Evolutionary conservation across 2,797 vertebrate genomes (phyloP).

Genomic region (Xiphorhynchus erythropygius): DNA sequence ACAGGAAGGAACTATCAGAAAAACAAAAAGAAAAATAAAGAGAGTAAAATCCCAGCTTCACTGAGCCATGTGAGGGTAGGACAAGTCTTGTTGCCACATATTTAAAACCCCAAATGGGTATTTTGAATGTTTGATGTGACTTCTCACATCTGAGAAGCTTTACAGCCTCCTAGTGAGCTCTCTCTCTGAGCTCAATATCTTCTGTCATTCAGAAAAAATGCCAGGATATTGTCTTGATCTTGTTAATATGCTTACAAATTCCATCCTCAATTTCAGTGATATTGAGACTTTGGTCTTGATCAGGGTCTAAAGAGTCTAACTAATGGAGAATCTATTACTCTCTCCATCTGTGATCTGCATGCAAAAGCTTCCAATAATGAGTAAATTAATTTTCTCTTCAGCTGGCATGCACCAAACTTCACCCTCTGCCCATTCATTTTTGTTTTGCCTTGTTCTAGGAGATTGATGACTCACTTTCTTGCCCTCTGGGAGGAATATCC

Average conservation of each 20-base stretch:
- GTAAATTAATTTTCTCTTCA: neutral
- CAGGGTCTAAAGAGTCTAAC: neutral
- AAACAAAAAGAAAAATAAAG: neutral
- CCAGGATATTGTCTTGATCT: neutral
- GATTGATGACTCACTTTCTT: neutral
- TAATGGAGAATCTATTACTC: neutral
- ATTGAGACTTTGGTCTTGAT: neutral
- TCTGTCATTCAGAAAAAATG: neutral
- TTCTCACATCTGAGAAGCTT: neutral
- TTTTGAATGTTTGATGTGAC: neutral
- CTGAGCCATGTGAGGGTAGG: neutral
- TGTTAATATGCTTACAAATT: neutral
- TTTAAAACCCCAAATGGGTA: neutral
- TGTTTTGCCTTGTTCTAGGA: neutral
- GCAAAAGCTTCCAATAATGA: neutral
- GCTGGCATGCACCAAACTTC: neutral
- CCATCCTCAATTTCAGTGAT: neutral
- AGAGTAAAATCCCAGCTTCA: neutral
- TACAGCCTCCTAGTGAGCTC: neutral
- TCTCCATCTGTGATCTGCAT: neutral
- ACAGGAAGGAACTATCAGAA: neutral
- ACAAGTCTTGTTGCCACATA: neutral
- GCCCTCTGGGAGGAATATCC: neutral
- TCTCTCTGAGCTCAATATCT: neutral
- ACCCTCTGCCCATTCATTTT: neutral